Base-by-base conservation (phyloP, 2,113 vertebrate genomes). In the Tringa solitaria region DNA sequence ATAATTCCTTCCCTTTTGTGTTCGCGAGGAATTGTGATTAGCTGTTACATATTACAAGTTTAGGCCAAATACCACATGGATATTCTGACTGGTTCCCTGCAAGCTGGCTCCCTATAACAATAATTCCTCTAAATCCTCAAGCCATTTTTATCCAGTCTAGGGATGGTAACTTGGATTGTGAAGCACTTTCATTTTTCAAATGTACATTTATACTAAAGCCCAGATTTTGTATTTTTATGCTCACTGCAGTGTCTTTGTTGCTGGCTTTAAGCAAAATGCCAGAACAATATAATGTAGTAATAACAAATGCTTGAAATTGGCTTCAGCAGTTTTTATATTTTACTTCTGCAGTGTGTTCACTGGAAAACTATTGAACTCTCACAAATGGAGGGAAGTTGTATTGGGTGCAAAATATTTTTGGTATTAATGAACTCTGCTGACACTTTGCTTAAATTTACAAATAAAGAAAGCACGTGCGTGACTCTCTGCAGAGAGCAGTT, bases 371-470 rank as follows among this genome's bases (percentile, higher is more conserved):
- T 13, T 76, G 87, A 54, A 59, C 39, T 84, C 4, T 0, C 4
- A 64, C 26, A 84, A 84, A 41, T 67, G 45, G 45, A 73, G 35
- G 12, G 30, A 17, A 51, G 8, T 37, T 70, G 35, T 32, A 46
- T 28, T 46, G 68, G 28, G 10, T 41, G 6, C 21, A 81, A 15
- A 23, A 3, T 9, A 32, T 33, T 83, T 69, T 74, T 75, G 10
- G 6, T 54, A 64, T 48, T 61, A 79, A 91, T 39, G 5, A 96
- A 64, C 30, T 83, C 54, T 24, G 37, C 51, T 74, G 92, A 97
- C 64, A 56, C 45, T 93, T 85, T 84, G 35, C 70, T 93, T 90
- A 91, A 89, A 89, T 85, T 84, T 78, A n/a, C 72, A 48, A 94
- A 56, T 74, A 26, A 93, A 92, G 51, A 88, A 80, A 95, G 39